These are phyloP conservation scores for Chascanopsetta lugubris DNA, from an alignment of 2,113 vertebrate genomes.

Conservation along the genomic window DNA sequence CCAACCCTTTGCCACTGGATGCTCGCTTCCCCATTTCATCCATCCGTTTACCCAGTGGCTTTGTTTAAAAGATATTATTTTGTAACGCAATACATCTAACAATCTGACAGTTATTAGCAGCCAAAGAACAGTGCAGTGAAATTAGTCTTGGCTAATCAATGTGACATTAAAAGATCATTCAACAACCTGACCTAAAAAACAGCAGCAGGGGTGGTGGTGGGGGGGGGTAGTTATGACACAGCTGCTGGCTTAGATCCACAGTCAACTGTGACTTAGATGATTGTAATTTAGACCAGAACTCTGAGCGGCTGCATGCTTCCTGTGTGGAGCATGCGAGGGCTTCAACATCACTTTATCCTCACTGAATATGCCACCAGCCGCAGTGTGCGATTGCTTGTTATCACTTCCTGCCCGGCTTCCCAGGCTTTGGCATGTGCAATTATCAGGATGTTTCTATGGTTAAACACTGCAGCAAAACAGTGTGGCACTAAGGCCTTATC, in stretches of 20 bases:
- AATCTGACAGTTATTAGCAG: too few relatives aligned
- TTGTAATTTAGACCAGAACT: conserved; percentile 1
- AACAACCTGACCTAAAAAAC: not conserved
- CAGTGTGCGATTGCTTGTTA: conserved; percentile 55
- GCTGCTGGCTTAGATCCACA: not conserved
- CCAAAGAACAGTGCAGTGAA: too few relatives aligned
- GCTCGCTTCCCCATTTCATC: too few relatives aligned
- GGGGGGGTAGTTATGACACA: not conserved
- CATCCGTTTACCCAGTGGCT: too few relatives aligned
- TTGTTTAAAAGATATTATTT: too few relatives aligned
- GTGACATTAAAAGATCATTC: not conserved
- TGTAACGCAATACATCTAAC: too few relatives aligned
- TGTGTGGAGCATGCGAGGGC: conserved; percentile 4
- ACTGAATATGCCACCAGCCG: conserved; percentile 23
- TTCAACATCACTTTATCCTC: conserved; percentile 25
- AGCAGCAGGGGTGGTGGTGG: too few relatives aligned
- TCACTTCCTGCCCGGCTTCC: conserved; percentile 66
- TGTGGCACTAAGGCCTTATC: conserved; percentile 62
- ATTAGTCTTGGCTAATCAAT: too few relatives aligned
- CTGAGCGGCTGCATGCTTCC: not conserved
- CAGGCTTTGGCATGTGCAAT: conserved; percentile 30
- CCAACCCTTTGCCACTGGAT: too few relatives aligned
- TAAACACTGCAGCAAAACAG: conserved; percentile 51
- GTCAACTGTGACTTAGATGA: not conserved
- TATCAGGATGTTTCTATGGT: conserved; percentile 58